These are phyloP conservation scores for Baronia brevicornis DNA, from an alignment of 2,888 invertebrate genomes.

Conservation along the genomic window DNA sequence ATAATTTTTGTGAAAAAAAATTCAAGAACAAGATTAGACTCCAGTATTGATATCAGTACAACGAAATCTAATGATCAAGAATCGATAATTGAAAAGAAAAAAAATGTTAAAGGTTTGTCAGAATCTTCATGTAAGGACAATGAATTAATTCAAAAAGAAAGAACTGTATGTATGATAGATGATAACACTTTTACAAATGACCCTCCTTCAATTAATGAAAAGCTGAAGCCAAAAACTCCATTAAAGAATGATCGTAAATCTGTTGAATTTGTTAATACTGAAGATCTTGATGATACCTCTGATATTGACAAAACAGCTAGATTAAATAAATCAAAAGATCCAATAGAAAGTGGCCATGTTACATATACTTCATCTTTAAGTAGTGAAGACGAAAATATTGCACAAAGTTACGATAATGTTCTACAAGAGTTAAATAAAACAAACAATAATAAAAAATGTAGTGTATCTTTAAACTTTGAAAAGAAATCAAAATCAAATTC, in stretches of 20 bases:
- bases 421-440: conserved; percentile 42
- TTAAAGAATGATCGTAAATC: conserved; percentile 38
- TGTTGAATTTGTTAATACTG: conserved; percentile 35
- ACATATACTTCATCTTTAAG: conserved; percentile 36
- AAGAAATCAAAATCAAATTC: conserved; percentile 1
- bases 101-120: conserved; percentile 32
- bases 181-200: conserved; percentile 31
- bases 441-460: conserved; percentile 29
- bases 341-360: conserved; percentile 36
- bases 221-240: conserved; percentile 52
- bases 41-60: conserved; percentile 34
- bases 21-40: conserved; percentile 47
- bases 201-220: conserved; percentile 42
- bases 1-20: conserved; percentile 33
- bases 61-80: conserved; percentile 12
- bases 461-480: conserved; percentile 8
- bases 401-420: conserved; percentile 52
- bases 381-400: conserved; percentile 53
- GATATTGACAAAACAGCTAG: conserved; percentile 30
- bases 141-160: conserved; percentile 48
- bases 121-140: conserved; percentile 34
- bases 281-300: conserved; percentile 30
- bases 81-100: conserved; percentile 22
- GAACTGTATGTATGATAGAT: conserved; percentile 35
- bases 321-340: conserved; percentile 43